phyloP scores from a whole-genome alignment of 2,888 invertebrate species.

The Caenorhabditis becei region DNA sequence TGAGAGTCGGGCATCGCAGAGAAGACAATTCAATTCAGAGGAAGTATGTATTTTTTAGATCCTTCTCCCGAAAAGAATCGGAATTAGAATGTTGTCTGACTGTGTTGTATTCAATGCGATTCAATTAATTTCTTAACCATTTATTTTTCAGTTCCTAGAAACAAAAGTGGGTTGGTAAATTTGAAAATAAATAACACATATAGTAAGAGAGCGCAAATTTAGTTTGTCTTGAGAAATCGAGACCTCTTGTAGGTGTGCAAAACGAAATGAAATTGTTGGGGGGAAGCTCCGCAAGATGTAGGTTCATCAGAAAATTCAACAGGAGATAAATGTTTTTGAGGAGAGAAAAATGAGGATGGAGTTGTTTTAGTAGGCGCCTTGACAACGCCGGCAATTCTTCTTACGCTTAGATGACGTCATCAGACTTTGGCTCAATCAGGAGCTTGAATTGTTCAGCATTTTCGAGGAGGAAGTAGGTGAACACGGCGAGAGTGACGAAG shows the following conservation, averaged over 20 bases:
- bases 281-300: constrained; percentile 10
- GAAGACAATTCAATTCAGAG: too few species aligned
- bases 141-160: too few species aligned
- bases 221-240: neutral
- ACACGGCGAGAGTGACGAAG: constrained; percentile 45
- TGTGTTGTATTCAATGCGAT: too few species aligned
- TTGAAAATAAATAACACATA: too few species aligned
- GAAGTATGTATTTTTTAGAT: too few species aligned
- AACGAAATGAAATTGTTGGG: neutral
- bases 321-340: constrained; percentile 8
- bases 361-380: neutral
- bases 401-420: constrained; percentile 26
- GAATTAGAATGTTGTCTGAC: too few species aligned
- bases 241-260: neutral
- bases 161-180: too few species aligned
- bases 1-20: too few species aligned
- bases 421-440: constrained; percentile 10
- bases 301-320: constrained; percentile 23
- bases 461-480: constrained; percentile 54
- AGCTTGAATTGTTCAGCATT: constrained; percentile 41
- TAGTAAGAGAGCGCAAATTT: neutral
- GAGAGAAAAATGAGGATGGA: neutral
- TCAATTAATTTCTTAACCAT: too few species aligned
- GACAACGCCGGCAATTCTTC: neutral
- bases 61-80: too few species aligned